Evolutionary conservation across 2,888 invertebrate genomes (phyloP).

Genomic region (Drosophila flavopinicola): DNA sequence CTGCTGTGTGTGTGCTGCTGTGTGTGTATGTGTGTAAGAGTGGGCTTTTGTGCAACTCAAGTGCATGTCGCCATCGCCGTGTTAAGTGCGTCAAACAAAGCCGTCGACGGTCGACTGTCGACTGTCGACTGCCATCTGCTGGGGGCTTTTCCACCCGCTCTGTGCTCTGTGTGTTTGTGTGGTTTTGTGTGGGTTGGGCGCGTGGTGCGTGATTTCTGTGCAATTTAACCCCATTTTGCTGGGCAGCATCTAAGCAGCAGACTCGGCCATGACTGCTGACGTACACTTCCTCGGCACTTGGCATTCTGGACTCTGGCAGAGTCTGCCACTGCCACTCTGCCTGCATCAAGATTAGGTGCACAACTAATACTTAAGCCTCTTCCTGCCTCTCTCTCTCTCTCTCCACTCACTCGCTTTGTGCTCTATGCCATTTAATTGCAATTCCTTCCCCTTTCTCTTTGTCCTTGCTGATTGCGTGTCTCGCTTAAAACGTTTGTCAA

Average conservation of each 20-base stretch:
- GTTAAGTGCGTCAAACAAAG: conserved; percentile 82
- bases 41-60: conserved; percentile 80
- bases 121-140: conserved; percentile 24
- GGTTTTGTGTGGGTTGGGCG: neutral
- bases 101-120: conserved; percentile 28
- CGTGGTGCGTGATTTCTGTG: conserved; percentile 69
- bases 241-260: conserved; percentile 33
- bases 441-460: conserved; percentile 7
- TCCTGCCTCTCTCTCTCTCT: neutral
- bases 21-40: conserved; percentile 24
- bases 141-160: conserved; percentile 32
- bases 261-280: conserved; percentile 4
- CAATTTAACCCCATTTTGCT: conserved; percentile 78
- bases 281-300: neutral
- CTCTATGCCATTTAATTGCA: conserved; percentile 42
- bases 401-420: conserved; percentile 5
- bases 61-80: conserved; percentile 83
- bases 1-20: neutral
- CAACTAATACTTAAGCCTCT: conserved; percentile 47
- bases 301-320: conserved; percentile 1
- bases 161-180: neutral
- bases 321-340: conserved; percentile 3
- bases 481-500: conserved; percentile 45
- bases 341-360: conserved; percentile 43
- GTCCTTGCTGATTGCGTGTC: conserved; percentile 2